phyloP scores from a whole-genome alignment of 2,888 invertebrate genomes.

The Amiota communis region DNA sequence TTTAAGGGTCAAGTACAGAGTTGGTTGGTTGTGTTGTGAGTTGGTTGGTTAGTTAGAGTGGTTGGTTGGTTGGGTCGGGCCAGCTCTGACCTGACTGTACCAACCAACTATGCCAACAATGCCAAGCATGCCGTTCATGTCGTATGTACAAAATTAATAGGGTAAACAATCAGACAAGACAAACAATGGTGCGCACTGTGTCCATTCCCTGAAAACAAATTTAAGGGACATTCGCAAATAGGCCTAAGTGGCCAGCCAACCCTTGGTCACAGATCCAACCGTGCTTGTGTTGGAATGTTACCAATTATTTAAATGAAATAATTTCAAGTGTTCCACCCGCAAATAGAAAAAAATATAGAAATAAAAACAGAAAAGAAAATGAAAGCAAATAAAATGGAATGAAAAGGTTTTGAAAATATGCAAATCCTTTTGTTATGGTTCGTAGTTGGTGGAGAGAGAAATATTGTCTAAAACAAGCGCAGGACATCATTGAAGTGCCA shows the following conservation, averaged over 20 bases:
- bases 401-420: not conserved
- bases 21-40: not conserved
- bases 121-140: not conserved
- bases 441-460: not conserved
- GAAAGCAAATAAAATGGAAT: not conserved
- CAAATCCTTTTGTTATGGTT: not conserved
- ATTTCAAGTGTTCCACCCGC: not conserved
- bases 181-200: too few relatives aligned
- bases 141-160: conserved; percentile 15
- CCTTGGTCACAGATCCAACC: too few relatives aligned
- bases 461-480: conserved; percentile 6
- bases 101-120: not conserved
- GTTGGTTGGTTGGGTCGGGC: not conserved
- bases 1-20: not conserved
- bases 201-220: not conserved
- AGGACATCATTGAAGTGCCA: conserved; percentile 10
- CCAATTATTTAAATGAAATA: not conserved
- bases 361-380: not conserved
- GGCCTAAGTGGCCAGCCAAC: too few relatives aligned
- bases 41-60: not conserved
- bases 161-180: conserved; percentile 1
- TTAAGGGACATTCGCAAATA: too few relatives aligned
- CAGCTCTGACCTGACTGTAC: not conserved
- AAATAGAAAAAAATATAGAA: not conserved
- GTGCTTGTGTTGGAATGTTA: too few relatives aligned